Percentiles rank a stretch among this genome's conserved stretches.
Conservation (phyloP, 2,888 invertebrate genomes). For the Chirona hameri region DNA sequence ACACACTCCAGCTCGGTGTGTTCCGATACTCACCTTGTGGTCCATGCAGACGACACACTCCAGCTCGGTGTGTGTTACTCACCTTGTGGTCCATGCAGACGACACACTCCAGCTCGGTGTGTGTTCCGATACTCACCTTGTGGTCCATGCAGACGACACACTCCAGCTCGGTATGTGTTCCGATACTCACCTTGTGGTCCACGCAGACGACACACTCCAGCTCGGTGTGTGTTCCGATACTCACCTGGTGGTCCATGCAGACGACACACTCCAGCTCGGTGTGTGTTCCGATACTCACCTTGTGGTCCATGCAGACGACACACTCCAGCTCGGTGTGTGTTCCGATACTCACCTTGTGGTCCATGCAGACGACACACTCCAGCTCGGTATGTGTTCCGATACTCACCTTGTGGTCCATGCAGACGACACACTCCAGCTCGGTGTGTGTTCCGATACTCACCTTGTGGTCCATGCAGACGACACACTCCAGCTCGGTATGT, state of each 20-base stretch:
- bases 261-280: constrained; percentile 70
- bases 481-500: constrained; percentile 63
- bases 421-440: constrained; percentile 74
- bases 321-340: constrained; percentile 60
- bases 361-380: constrained; percentile 83
- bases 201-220: constrained; percentile 81
- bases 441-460: constrained; percentile 50
- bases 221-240: constrained; percentile 44
- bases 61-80: constrained; percentile 49
- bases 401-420: constrained; percentile 68
- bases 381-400: constrained; percentile 45
- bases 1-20: constrained; percentile 65
- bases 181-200: constrained; percentile 61
- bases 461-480: constrained; percentile 72
- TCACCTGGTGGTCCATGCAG: constrained; percentile 71
- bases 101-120: constrained; percentile 65
- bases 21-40: constrained; percentile 54
- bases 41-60: constrained; percentile 87
- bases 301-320: constrained; percentile 74
- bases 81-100: constrained; percentile 74
- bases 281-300: constrained; percentile 51
- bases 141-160: constrained; percentile 81
- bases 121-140: constrained; percentile 52
- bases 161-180: constrained; percentile 54
- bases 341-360: constrained; percentile 57